Evolutionary conservation across 2,888 invertebrate species (phyloP).

Genomic region (Drosophila suboccidentalis): DNA sequence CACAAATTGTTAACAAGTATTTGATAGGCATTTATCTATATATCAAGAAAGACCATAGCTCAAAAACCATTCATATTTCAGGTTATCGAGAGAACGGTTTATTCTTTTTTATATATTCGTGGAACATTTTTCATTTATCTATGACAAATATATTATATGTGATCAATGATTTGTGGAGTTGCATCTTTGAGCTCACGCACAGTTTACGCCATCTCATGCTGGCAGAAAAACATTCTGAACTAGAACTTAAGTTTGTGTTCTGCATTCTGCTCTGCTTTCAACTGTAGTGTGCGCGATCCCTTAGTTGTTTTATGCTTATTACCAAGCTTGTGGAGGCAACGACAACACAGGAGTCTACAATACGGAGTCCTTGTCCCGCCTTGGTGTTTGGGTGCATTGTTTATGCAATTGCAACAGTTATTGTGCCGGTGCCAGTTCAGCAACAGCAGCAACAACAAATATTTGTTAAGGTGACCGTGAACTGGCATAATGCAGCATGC

Average conservation of each 20-base stretch:
- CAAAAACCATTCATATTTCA: neutral
- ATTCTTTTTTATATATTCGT: too few relatives aligned
- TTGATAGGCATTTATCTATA: neutral
- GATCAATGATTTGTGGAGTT: too few relatives aligned
- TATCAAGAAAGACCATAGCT: neutral
- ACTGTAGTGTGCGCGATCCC: too few relatives aligned
- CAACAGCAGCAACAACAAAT: constrained; percentile 45
- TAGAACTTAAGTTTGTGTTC: too few relatives aligned
- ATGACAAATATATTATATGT: too few relatives aligned
- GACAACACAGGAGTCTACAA: neutral
- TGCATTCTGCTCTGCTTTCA: too few relatives aligned
- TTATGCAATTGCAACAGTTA: constrained; percentile 32
- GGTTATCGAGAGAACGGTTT: too few relatives aligned
- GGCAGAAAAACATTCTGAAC: too few relatives aligned
- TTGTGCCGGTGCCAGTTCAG: constrained; percentile 10
- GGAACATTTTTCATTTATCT: too few relatives aligned
- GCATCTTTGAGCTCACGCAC: too few relatives aligned
- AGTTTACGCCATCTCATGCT: too few relatives aligned
- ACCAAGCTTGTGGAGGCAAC: neutral
- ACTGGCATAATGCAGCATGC: constrained; percentile 62
- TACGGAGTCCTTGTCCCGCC: constrained; percentile 9
- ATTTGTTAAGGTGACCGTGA: constrained; percentile 70
- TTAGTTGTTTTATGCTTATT: neutral
- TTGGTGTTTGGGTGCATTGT: constrained; percentile 38
- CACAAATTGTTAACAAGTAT: neutral